A percentile compares a stretch with the other conserved stretches of the same genome.
Conservation (phyloP, 2,113 vertebrate species). For the Colossoma macropomum region DNA sequence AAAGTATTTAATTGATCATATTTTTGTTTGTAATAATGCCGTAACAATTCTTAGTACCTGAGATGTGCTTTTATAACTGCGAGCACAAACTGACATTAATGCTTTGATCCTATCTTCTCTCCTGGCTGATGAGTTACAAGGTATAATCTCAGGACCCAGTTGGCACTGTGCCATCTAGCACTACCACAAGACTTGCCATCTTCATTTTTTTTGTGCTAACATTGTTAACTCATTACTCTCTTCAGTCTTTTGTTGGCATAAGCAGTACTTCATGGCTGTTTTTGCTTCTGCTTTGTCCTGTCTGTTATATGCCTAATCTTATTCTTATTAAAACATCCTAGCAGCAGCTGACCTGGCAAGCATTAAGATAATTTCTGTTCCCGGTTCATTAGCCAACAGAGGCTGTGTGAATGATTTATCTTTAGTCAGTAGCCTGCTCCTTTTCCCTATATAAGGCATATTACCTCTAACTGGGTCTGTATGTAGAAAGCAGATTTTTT, state of each 20-base stretch:
- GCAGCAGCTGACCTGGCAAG: not conserved
- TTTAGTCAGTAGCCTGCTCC: not conserved
- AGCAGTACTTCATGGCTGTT: too few relatives aligned
- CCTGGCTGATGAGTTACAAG: not conserved
- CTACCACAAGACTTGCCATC: not conserved
- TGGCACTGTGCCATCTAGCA: not conserved
- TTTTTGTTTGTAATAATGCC: constrained; percentile 12
- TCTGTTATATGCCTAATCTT: too few relatives aligned
- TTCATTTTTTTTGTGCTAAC: not conserved
- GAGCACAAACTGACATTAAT: not conserved
- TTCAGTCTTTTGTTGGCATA: too few relatives aligned
- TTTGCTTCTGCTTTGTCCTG: too few relatives aligned
- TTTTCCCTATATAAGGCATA: not conserved
- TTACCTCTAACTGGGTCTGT: too few relatives aligned
- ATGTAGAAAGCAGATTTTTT: too few relatives aligned
- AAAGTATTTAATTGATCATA: not conserved
- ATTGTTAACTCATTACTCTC: too few relatives aligned
- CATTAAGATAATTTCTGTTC: not conserved
- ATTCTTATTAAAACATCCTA: too few relatives aligned
- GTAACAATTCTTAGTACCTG: not conserved
- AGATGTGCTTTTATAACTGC: not conserved
- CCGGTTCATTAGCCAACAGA: not conserved
- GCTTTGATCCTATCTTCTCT: not conserved
- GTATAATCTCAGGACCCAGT: not conserved
- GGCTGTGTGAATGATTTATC: not conserved